Conservation (phyloP, 2,113 vertebrate genomes). For the Illadopsis cleaveri region DNA sequence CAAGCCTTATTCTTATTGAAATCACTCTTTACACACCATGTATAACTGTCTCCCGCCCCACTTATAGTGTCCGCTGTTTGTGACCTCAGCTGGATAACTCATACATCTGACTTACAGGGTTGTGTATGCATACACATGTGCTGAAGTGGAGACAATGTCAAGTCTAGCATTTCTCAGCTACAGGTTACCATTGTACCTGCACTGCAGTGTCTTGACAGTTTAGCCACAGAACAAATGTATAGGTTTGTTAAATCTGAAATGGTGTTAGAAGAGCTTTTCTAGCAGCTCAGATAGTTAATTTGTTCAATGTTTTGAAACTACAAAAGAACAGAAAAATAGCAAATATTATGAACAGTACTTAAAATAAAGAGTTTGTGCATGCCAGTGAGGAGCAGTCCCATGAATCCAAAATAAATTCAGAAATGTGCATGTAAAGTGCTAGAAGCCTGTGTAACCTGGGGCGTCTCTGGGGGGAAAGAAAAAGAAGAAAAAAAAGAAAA, state of each 20-base stretch:
- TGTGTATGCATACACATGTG: accelerated
- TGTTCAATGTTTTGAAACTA: not conserved
- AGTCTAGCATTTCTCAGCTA: not conserved
- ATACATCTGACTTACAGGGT: not conserved
- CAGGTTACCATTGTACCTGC: not conserved
- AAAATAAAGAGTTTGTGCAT: not conserved
- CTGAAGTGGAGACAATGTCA: not conserved
- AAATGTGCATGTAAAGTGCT: not conserved
- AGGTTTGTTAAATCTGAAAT: not conserved
- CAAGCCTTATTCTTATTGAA: not conserved
- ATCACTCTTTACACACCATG: not conserved
- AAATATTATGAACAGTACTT: not conserved
- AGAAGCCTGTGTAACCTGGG: not conserved
- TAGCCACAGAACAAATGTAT: not conserved
- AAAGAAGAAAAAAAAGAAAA: not conserved
- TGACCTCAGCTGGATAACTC: not conserved
- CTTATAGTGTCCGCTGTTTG: not conserved
- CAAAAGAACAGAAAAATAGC: not conserved
- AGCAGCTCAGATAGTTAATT: not conserved
- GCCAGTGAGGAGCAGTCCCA: not conserved
- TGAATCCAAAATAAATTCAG: not conserved
- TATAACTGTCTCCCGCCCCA: accelerated
- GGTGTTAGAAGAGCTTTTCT: not conserved
- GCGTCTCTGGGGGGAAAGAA: not conserved
- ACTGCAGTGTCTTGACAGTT: not conserved